A percentile compares a stretch with the other conserved stretches of the same genome.
These are phyloP conservation scores for Zaprionus lineosus DNA, from an alignment of 2,888 invertebrate species.

Conservation along the genomic window DNA sequence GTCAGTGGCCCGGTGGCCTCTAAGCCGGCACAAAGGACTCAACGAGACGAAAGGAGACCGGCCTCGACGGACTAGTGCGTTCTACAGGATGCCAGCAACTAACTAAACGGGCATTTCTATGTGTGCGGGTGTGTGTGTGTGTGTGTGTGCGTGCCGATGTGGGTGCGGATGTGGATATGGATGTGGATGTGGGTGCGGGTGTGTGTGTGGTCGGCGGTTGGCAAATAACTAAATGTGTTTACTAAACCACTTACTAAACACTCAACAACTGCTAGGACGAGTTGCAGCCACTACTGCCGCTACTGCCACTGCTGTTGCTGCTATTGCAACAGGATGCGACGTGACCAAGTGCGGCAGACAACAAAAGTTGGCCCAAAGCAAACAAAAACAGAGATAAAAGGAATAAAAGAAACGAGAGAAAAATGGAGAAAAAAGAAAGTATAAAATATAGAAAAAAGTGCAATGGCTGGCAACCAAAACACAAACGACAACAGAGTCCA, in stretches of 20 bases:
- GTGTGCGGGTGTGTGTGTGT: constrained; percentile 2
- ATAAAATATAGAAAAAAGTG: constrained; percentile 46
- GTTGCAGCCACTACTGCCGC: constrained; percentile 13
- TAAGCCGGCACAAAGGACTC: constrained; percentile 38
- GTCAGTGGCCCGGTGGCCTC: constrained; percentile 29
- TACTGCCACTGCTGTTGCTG: constrained; percentile 15
- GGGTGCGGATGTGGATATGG: constrained; percentile 14
- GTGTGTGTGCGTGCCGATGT: constrained; percentile 1
- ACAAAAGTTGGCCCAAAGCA: constrained; percentile 34
- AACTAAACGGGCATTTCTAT: background rate
- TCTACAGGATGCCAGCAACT: constrained; percentile 33
- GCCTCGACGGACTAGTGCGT: constrained; percentile 39
- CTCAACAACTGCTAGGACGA: constrained; percentile 63
- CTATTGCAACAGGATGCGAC: constrained; percentile 46
- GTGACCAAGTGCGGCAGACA: constrained; percentile 66
- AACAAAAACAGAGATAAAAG: constrained; percentile 24
- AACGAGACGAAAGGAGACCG: constrained; percentile 13
- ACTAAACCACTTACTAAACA: constrained; percentile 78
- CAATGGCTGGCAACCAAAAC: constrained; percentile 31
- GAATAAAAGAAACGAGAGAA: constrained; percentile 5
- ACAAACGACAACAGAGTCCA: constrained; percentile 26
- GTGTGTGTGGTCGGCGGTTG: constrained; percentile 53
- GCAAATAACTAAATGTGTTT: constrained; percentile 78
- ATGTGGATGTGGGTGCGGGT: constrained; percentile 14
- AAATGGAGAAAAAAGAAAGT: constrained; percentile 33